Evolutionary conservation across 2,113 vertebrate species (phyloP), one percentile per base, ranked within the genome.

Genomic region (Panurus biarmicus): DNA sequence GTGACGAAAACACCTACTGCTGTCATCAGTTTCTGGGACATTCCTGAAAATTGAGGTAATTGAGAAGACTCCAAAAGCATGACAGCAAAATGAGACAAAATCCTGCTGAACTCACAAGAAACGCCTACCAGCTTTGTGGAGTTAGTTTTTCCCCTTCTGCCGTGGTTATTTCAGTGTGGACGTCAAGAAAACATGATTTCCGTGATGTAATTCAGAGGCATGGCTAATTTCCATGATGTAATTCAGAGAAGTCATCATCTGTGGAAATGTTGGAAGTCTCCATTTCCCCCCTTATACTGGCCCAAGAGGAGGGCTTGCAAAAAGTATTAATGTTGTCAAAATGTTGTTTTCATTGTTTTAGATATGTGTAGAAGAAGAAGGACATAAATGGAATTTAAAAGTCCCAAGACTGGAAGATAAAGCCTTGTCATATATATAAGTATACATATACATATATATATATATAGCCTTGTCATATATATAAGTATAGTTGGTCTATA

Each of bases 101-200:
- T 48, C 9, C 28, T 12, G 5, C 25, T 47, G 57, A 77, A 61
- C 5, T 45, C 61, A 36, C 31, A 42, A 48, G n/a, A 56, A 64
- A 29, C 10, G 20, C 11, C 58, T 62, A 28, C 26, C 51, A 58
- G 2, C 58, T 65, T 24, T 10, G 12, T 20, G 77, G 33, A 64
- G 50, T 24, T 53, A 35, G 16, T 18, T 38, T 44, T 31, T 18
- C 42, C 38, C 21, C 1, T 64, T 91, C n/a, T 60, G 40, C 22
- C 0, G 1, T 0, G 0, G 1, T 54, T 33, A 8, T 70, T 87
- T 70, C 71, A 35, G 24, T 5, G 66, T 6, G 56, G 35, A 62
- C 2, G 0, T 86, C 28, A 53, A 58, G 65, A 75, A 89, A 77
- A 38, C 28, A 6, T 31, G 1, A 29, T 76, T 76, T 89, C 14